Base-by-base conservation (phyloP, 1,140 invertebrate genomes). In the Teleogryllus occipitalis region DNA sequence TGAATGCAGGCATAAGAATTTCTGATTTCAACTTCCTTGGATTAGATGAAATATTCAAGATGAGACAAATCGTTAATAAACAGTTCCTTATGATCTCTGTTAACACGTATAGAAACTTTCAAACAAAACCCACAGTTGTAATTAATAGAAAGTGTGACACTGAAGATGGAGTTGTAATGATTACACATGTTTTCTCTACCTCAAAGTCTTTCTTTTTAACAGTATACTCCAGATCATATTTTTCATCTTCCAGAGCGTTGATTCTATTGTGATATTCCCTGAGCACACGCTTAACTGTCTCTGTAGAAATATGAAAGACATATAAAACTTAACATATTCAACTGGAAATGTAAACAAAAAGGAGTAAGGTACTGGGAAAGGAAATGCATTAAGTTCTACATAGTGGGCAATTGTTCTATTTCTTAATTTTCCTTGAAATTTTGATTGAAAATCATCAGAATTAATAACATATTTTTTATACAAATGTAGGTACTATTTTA, bases 201-300 rank as follows among this genome's bases (percentile, higher is more conserved):
- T 98, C 96, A 88, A 92, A 94, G 89, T 99, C 97, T 94, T 99
- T 98, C 90, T 93, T 94, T 90, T 95, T 95, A 88, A 99, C 97
- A 89, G 96, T 89, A 90, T 96, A 95, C 90, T 99, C 98, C 91
- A 98, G 91, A 92, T 99, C 98, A 90, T 96, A 99, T 90, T 99
- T 98, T 88, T 94, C 90, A 86, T 96, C 94, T 90, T 99, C 97
- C 89, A 99, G 91, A 83, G 89, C 86, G 85, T 86, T 86, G 88
- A 99, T 95, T 90, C 94, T 93, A 85, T 91, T 91, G 89, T 98
- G 92, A 90, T 98, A 95, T 83, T 92, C 90, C 89, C 91, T 92
- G 89, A 94, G 92, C 87, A 96, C 91, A 86, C 91, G 91, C 89
- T 92, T 92, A 87, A 98, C 84, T 87, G 87, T 86, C 86, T 93